These are phyloP conservation scores for Orius laevigatus DNA, from an alignment of 1,140 invertebrate species.

Conservation along the genomic window DNA sequence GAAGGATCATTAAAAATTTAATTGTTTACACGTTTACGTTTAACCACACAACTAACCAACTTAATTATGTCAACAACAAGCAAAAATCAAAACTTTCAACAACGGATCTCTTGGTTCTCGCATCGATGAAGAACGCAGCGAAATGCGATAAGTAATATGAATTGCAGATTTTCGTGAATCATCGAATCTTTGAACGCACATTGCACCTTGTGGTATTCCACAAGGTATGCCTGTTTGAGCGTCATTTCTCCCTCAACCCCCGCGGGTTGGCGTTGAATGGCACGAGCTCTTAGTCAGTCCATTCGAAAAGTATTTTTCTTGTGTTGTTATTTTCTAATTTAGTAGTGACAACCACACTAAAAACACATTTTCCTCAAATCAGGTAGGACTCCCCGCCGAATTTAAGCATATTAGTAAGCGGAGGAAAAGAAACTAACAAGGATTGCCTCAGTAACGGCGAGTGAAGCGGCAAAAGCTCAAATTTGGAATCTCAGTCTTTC, in stretches of 20 bases:
- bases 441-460: conserved; percentile 77
- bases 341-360: background rate
- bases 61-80: too few relatives aligned
- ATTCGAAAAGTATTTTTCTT: background rate
- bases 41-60: too few relatives aligned
- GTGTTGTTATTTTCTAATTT: background rate
- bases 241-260: conserved; percentile 20
- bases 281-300: background rate
- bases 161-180: conserved; percentile 69
- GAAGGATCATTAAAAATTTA: conserved; percentile 77
- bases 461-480: conserved; percentile 62
- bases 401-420: conserved; percentile 81
- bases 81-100: conserved; percentile 29
- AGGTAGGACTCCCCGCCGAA: conserved; percentile 59
- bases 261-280: background rate
- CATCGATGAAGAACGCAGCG: conserved; percentile 69
- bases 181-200: conserved; percentile 67
- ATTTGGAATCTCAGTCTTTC: conserved; percentile 38
- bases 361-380: conserved; percentile 36
- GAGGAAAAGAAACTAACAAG: conserved; percentile 84
- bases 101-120: conserved; percentile 57
- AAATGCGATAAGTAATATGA: conserved; percentile 60
- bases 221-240: conserved; percentile 39
- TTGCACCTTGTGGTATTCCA: conserved; percentile 38
- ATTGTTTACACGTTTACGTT: too few relatives aligned